A percentile compares a stretch with the other conserved stretches of the same genome.
phyloP scores from a whole-genome alignment of 2,113 vertebrate genomes.

The Corythornis cristatus region DNA sequence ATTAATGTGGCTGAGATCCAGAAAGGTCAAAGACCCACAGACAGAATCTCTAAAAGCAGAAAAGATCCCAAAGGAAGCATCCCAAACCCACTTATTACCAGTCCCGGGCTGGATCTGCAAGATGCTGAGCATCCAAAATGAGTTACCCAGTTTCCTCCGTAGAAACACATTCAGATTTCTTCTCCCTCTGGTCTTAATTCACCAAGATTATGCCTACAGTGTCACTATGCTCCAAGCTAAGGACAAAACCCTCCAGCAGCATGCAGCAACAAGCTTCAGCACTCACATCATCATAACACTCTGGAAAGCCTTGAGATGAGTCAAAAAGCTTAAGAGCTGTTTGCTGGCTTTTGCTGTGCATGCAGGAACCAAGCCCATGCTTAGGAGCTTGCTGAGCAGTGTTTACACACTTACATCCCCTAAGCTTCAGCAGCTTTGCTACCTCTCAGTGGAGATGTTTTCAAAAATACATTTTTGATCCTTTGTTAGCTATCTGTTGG shows the following conservation, averaged over 20 bases:
- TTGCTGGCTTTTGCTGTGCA: neutral
- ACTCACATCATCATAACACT: neutral
- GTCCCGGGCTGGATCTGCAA: neutral
- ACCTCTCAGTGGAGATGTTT: constrained; percentile 17
- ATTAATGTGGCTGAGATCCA: constrained; percentile 23
- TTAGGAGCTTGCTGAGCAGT: constrained; percentile 13
- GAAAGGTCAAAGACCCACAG: constrained; percentile 36
- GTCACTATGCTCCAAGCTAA: neutral
- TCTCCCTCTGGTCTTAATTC: neutral
- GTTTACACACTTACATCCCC: constrained; percentile 26
- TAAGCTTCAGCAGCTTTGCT: constrained; percentile 28
- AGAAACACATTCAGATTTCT: neutral
- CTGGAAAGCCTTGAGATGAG: neutral
- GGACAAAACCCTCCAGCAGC: neutral
- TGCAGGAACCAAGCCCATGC: neutral
- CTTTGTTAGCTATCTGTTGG: constrained; percentile 41
- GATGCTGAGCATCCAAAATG: neutral
- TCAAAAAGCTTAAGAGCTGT: neutral
- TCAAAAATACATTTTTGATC: constrained; percentile 23
- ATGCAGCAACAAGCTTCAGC: neutral
- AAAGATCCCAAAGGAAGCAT: neutral
- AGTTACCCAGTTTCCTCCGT: neutral
- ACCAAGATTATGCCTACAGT: neutral
- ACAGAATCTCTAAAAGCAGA: neutral
- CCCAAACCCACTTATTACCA: neutral